Base-by-base conservation (phyloP, 2,888 invertebrate genomes). In the Cantharis rustica region DNA sequence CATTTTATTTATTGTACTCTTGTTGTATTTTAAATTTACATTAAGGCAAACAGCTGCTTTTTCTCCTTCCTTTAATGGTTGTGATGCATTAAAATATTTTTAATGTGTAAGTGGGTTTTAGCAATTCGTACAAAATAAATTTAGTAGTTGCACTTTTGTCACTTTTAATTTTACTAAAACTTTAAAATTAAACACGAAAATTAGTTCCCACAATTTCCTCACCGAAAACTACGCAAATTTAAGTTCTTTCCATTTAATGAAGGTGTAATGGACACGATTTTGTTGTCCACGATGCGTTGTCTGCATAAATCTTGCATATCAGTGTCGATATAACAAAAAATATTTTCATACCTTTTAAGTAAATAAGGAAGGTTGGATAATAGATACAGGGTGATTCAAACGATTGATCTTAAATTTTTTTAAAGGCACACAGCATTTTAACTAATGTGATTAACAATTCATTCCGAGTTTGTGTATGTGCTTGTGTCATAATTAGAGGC, bases 281-380 rank as follows among this genome's bases (percentile, higher is more conserved):
- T 75, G 70, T 71, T 66, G 69, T 75, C 27, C 15, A 23, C 11
- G 1, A 27, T 62, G 20, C 61, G 66, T 61, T 61, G 47, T 68
- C 26, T 61, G 72, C 68, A 68, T 64, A 68, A 26, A 68, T 68
- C 26, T 72, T 76, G 76, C 76, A 76, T 76, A 76, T 76, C 76
- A 76, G 69, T 72, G 72, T 72, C 64, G 61, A 69, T 70, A 73
- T 62, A 31, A 73, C 63, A 20, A 20, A 68, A 69, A 71, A 75
- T 75, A 75, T 75, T 75, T 75, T 75, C 75, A 17, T 75, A 75
- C 71, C 70, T 71, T 71, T 70, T 75, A 47, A n/a, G 47, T 9
- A 47, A 47, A 47, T 47, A 47, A 47, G n/a, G 9, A 47, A n/a
- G n/a, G 47, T 47, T 47, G 47, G 47, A n/a, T 23, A 23, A n/a